A percentile compares a stretch with the other conserved stretches of the same genome.
Conservation (phyloP, 2,113 vertebrate species). For the Brachirus orientalis region DNA sequence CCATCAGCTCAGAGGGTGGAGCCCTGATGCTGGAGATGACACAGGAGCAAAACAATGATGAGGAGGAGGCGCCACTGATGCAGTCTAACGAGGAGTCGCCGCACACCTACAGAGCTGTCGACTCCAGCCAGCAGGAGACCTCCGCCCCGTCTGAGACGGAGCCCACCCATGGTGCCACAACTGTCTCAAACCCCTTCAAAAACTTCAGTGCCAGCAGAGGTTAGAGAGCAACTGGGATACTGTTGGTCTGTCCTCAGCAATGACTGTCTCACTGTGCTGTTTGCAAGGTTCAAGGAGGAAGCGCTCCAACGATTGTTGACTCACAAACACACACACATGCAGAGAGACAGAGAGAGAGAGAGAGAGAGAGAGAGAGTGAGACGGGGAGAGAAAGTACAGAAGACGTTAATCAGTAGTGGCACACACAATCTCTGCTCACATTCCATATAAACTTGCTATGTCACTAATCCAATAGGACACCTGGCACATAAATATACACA, state of each 20-base stretch:
- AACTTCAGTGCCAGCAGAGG: conserved; percentile 77
- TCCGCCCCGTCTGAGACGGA: conserved; percentile 24
- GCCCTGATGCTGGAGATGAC: conserved; percentile 59
- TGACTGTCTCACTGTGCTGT: conserved; percentile 41
- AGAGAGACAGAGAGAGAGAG: no score
- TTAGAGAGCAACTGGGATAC: conserved; percentile 51
- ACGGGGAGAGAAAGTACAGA: conserved; percentile 6
- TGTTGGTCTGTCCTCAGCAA: conserved; percentile 17
- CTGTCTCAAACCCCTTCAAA: conserved; percentile 58
- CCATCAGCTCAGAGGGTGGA: conserved; percentile 46
- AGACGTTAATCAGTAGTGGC: conserved; percentile 30
- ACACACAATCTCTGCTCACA: conserved; percentile 28
- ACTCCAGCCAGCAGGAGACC: conserved; percentile 40
- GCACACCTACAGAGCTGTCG: conserved; percentile 62
- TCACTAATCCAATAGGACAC: conserved; percentile 43
- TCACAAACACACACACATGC: conserved; percentile 9
- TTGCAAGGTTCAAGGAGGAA: conserved; percentile 4
- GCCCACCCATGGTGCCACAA: not conserved
- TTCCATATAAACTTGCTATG: conserved; percentile 31
- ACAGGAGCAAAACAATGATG: conserved; percentile 62
- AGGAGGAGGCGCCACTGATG: conserved; percentile 74
- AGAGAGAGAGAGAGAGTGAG: no score
- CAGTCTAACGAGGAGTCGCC: conserved; percentile 48
- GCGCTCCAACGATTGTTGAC: conserved; percentile 53
- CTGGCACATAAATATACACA: conserved; percentile 23